Percentiles rank a stretch among this genome's conserved stretches.
These are phyloP conservation scores for Xyrauchen texanus DNA, from an alignment of 2,113 vertebrate species.

Conservation along the genomic window DNA sequence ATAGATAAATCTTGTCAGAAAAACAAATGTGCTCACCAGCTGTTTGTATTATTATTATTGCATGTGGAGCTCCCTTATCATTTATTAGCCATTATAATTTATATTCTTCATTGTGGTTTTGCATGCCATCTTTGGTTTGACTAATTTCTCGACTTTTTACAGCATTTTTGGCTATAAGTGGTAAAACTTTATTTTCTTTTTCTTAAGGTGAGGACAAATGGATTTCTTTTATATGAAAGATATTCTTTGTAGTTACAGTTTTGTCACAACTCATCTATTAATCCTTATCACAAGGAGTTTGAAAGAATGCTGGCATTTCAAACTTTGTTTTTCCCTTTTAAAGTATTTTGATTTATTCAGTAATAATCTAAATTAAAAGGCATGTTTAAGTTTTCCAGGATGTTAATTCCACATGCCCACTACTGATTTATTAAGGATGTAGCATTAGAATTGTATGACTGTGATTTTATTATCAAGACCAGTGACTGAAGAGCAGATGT, in stretches of 20 bases:
- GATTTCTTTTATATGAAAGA: not conserved
- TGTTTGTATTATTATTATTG: constrained; percentile 25
- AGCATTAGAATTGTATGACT: not conserved
- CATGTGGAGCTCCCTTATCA: not conserved
- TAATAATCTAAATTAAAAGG: not conserved
- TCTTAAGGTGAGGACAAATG: not conserved
- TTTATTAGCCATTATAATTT: constrained; percentile 6
- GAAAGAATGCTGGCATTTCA: not conserved
- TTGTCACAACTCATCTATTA: not conserved
- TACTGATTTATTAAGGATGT: not conserved
- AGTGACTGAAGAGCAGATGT: too few species aligned
- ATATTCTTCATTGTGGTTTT: constrained; percentile 27
- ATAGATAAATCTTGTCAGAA: constrained; percentile 5
- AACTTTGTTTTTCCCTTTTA: not conserved
- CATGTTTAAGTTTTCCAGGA: not conserved
- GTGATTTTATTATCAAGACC: not conserved
- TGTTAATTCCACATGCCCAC: not conserved
- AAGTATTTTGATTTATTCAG: constrained; percentile 4
- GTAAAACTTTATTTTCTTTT: not conserved
- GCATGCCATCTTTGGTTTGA: constrained; percentile 16
- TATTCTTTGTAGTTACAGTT: not conserved
- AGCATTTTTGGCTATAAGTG: not conserved
- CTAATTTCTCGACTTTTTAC: too few species aligned
- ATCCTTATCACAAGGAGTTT: not conserved
- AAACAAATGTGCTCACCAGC: constrained; percentile 32